Evolutionary conservation across 2,113 vertebrate species (phyloP).

Genomic region (Sander vitreus): DNA sequence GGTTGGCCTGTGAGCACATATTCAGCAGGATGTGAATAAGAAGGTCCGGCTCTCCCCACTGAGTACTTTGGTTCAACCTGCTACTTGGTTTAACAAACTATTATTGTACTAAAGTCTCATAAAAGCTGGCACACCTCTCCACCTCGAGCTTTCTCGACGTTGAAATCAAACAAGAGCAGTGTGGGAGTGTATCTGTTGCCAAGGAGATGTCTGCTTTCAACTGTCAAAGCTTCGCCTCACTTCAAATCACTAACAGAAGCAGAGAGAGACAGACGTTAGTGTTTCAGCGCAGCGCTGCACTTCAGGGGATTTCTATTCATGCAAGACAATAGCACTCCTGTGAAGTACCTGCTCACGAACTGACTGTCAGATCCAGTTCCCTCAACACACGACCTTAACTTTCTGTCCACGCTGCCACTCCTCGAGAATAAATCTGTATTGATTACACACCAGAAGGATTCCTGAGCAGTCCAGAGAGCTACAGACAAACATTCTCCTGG

Average conservation of each 20-base stretch:
- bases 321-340: conserved; percentile 40
- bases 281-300: conserved; percentile 16
- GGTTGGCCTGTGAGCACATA: conserved; percentile 48
- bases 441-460: conserved; percentile 16
- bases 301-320: conserved; percentile 37
- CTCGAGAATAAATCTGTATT: conserved; percentile 1
- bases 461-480: not conserved
- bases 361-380: conserved; percentile 48
- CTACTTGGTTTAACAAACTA: conserved; percentile 23
- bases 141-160: not conserved
- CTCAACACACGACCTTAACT: conserved; percentile 18
- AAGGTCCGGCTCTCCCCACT: conserved; percentile 53
- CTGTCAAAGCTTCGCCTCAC: conserved; percentile 43
- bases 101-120: not conserved
- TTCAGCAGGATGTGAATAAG: conserved; percentile 52
- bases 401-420: conserved; percentile 34
- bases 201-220: conserved; percentile 31
- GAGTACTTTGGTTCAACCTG: not conserved
- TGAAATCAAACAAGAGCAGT: conserved; percentile 26
- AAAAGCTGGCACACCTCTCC: not conserved
- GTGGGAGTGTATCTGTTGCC: conserved; percentile 39
- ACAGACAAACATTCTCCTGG: not conserved
- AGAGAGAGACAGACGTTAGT: conserved; percentile 1
- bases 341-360: conserved; percentile 46
- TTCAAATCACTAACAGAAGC: conserved; percentile 33